Percentiles rank a stretch among this genome's conserved stretches.
These are phyloP conservation scores for Catamblyrhynchus diadema DNA, from an alignment of 2,797 vertebrate species.

Conservation along the genomic window DNA sequence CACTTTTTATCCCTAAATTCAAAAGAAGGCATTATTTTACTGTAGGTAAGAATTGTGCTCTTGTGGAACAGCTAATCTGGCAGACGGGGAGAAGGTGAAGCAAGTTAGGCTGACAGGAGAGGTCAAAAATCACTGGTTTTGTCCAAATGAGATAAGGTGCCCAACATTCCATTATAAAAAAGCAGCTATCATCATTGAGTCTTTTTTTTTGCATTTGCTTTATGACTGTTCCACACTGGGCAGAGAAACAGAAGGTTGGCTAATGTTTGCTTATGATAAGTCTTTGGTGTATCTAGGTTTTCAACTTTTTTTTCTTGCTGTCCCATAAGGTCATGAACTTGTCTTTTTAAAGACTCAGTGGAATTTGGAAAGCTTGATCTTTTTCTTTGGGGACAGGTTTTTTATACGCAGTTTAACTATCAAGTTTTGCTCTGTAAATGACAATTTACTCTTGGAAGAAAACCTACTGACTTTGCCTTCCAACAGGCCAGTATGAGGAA, in stretches of 20 bases:
- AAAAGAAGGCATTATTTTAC: background rate
- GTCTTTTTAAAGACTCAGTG: background rate
- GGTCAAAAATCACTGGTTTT: background rate
- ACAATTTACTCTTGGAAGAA: background rate
- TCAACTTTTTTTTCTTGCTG: background rate
- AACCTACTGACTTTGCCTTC: background rate
- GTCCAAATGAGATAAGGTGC: background rate
- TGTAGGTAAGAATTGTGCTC: background rate
- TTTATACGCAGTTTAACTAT: background rate
- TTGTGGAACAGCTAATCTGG: background rate
- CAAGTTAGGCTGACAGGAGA: background rate
- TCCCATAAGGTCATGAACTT: background rate
- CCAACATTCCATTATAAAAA: background rate
- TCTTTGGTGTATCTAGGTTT: background rate
- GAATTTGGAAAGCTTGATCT: background rate
- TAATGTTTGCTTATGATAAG: background rate
- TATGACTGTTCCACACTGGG: background rate
- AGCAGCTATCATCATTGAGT: rapidly evolving
- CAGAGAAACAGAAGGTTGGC: background rate
- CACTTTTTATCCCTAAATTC: background rate
- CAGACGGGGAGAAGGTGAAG: background rate
- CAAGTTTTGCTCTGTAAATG: background rate
- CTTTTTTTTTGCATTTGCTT: background rate
- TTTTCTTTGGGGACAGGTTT: background rate
- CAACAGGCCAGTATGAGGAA: background rate